Evolutionary conservation across 2,113 vertebrate genomes (phyloP), one percentile per base, ranked within the genome.

Genomic region (Chionis minor): DNA sequence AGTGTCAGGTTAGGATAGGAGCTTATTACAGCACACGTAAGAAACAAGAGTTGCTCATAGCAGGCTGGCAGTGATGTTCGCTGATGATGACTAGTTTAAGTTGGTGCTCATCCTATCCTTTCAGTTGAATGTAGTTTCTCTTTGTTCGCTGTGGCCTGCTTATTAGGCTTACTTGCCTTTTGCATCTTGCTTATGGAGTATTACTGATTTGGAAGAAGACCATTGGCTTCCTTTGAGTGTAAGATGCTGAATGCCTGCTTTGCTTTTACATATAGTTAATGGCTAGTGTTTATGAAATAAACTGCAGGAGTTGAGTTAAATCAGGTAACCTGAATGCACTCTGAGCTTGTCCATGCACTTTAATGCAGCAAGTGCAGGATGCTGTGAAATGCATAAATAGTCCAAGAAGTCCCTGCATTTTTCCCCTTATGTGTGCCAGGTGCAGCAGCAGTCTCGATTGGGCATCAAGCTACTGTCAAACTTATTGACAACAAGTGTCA

Each of bases 371-470:
- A 58, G 26, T 44, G 14, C 26, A 32, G 44, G 21, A 20, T 1
- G 1, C 54, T 47, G 1, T 32, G 28, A 92, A 92, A 59, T 56
- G 20, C 10, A 18, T 59, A 42, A 59, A 12, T 8, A 33, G 47
- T 79, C 13, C 38, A 32, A 66, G 55, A 62, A 85, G 45, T 58
- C n/a, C 47, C 67, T 77, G 13, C 19, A 14, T 26, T 81, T 90
- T 52, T 14, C 11, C 14, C 24, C 3, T 91, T 9, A 3, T 40
- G 7, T 0, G 0, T 45, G n/a, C 19, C 65, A 55, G 12, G 18
- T 72, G 40, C 44, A 80, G 51, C 56, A 82, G 24, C 59, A 72
- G 10, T 44, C 38, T 72, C 7, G 3, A 40, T 2, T 59, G 47
- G 49, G 22, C 15, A 16, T 47, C 26, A 47, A 40, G 26, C 35